Evolutionary conservation across 1,140 invertebrate genomes (phyloP).

Genomic region (Zaprionus davidi): DNA sequence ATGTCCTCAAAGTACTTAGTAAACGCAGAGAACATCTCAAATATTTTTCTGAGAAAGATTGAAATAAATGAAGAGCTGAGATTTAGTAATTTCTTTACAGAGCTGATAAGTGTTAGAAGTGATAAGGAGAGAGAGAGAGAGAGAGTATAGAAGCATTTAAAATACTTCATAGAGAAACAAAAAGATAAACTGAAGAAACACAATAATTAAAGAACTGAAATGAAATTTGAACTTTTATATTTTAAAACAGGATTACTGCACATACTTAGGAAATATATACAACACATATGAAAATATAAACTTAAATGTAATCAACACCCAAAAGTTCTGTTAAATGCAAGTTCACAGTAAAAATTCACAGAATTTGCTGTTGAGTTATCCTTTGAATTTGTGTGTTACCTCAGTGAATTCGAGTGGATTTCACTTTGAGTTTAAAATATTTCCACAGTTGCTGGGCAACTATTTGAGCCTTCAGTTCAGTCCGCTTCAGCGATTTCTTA

Average conservation of each 20-base stretch:
- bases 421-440: conserved; percentile 7
- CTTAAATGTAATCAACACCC: background rate
- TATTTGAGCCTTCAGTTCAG: conserved; percentile 6
- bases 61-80: background rate
- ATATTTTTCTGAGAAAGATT: background rate
- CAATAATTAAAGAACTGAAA: too few species aligned
- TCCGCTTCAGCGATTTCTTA: background rate
- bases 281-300: background rate
- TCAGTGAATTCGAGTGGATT: background rate
- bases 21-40: background rate
- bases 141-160: too few species aligned
- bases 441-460: conserved; percentile 2
- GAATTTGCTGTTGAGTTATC: background rate
- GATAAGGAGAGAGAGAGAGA: too few species aligned
- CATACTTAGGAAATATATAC: too few species aligned
- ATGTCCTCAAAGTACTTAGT: background rate
- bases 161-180: too few species aligned
- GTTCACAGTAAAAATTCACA: background rate
- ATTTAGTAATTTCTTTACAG: background rate
- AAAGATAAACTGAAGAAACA: too few species aligned
- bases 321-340: background rate
- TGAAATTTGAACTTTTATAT: too few species aligned
- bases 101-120: too few species aligned
- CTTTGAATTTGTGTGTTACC: background rate
- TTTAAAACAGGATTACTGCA: too few species aligned